Base-by-base conservation (phyloP, 2,888 invertebrate species). In the Cataglyphis albicans region DNA sequence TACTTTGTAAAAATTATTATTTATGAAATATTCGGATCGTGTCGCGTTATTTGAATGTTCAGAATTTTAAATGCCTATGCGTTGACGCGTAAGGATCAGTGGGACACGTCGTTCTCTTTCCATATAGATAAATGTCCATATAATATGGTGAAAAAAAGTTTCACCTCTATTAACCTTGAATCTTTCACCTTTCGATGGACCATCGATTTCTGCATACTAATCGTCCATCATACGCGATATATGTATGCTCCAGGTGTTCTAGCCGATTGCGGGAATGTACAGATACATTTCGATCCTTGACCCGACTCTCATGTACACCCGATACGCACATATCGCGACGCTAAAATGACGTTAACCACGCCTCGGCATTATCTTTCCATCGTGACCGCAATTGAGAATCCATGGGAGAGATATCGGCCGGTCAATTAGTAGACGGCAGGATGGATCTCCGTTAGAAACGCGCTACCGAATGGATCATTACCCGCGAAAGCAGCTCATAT, bases 101-200 rank as follows among this genome's bases (percentile, higher is more conserved):
- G 67, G 41, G 41, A 65, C 52, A 25, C 41, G 63, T 73, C 32
- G 35, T 73, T 68, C 48, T 35, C 29, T 4, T 38, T n/a, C 29
- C 25, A 25, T 25, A 25, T 25, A 57, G 21, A 29, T 29, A 9
- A 74, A 32, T 81, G 70, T 76, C 72, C 83, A 63, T 73, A 64
- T 85, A 85, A 83, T 72, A 73, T 64, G 83, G 41, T 5, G 12
- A 81, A 81, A 88, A 91, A 92, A 86, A 73, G 75, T 29, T 15
- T 86, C 88, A 91, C 90, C 91, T 91, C 91, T 90, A 92, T 92
- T 92, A 92, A 92, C 91, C 91, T 90, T 84, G 86, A 89, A 91
- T 91, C 89, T 91, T 87, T 92, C 90, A 90, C 87, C 90, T 91
- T 90, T 89, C 88, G 83, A 87, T 84, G 78, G 86, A 48, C 85